phyloP scores from a whole-genome alignment of 2,888 invertebrate species.

The Lepidochrysops patricia region DNA sequence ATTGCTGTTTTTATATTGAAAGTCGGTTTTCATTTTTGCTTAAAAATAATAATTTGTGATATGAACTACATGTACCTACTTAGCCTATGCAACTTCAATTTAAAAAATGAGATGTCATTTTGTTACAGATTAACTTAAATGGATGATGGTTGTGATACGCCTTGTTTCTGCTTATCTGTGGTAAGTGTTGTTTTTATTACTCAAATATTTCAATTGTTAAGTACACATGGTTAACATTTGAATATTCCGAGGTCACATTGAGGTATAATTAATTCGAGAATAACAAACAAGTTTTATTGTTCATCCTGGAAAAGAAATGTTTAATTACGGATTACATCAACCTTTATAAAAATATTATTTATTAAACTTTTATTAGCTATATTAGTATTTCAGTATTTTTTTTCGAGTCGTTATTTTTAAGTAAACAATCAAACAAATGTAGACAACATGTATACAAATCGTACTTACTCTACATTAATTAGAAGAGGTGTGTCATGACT shows the following conservation, averaged over 20 bases:
- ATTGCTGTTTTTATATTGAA: no score
- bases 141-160: no score
- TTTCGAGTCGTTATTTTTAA: not conserved
- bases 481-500: no score
- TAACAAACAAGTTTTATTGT: conserved; percentile 3
- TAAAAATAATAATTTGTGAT: no score
- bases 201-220: not conserved
- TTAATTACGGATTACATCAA: not conserved
- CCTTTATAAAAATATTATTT: not conserved
- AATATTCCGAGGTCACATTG: conserved; percentile 3
- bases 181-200: not conserved
- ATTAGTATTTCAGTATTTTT: not conserved
- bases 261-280: not conserved
- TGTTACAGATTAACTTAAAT: not conserved
- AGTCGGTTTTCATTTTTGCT: no score
- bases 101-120: not conserved
- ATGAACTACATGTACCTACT: no score
- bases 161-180: not conserved
- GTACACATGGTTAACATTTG: not conserved
- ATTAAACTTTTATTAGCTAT: not conserved
- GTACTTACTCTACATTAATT: no score
- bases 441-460: no score
- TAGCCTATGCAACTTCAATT: not conserved
- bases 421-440: no score
- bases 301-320: not conserved